Base-by-base conservation (phyloP, 2,113 vertebrate species). In the Bufo gargarizans region DNA sequence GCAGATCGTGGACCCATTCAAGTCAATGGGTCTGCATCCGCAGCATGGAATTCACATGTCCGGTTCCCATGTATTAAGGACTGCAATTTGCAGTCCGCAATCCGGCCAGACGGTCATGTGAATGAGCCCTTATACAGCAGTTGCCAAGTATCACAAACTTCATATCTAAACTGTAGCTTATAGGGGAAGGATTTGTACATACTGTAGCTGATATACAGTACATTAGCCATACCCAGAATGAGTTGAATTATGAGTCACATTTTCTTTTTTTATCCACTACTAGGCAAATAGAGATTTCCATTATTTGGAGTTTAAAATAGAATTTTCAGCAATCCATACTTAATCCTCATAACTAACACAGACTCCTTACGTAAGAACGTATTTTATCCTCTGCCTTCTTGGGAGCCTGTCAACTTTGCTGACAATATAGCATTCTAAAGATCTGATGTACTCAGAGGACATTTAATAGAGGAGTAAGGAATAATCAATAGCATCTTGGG, bases 401-500 rank as follows among this genome's bases (percentile, higher is more conserved):
- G 19, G 4, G 55, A 84, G 81, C 56, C 58, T 88, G 80, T 69
- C 81, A 88, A 20, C 69, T 53, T 47, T 8, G 55, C 89, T 91
- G 91, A 91, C 85, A 91, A 92, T 93, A 90, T 79, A 90, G 74
- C 76, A 89, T 89, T 90, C 81, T 88, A 76, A 45, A 86, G 84
- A 92, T 82, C 65, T 88, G 86, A 56, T 69, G 85, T 82, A 90
- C 85, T 74, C 79, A 89, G 84, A 89, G 92, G 91, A 90, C 76
- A 91, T 93, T 93, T 88, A 91, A 90, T 76, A 91, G 89, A 77
- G 88, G 77, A 72, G 77, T 56, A 56, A 67, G 88, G 89, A 91
- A 91, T 92, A 91, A 91, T 91, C 90, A 86, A 82, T 90, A 90
- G 58, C 86, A 90, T 87, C 90, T 92, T 88, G 91, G 91, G 86